Conservation (phyloP, 2,888 invertebrate genomes). For the Acanthosepion lycidas region DNA sequence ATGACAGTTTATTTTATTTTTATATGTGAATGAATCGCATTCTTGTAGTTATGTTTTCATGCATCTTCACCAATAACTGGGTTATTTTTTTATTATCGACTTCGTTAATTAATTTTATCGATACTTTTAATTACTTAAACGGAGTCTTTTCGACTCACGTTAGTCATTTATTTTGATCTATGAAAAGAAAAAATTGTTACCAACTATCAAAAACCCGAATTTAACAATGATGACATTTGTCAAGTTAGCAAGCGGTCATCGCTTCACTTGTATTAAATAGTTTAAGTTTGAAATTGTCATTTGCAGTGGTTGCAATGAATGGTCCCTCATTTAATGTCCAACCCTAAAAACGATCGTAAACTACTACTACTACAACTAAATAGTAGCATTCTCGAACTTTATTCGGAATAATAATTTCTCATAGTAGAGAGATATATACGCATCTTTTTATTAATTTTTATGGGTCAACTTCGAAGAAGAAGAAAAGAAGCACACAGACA, state of each 20-base stretch:
- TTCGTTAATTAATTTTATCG: neutral
- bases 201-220: neutral
- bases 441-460: neutral
- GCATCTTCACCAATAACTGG: too few species aligned
- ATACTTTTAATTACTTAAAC: too few species aligned
- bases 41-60: neutral
- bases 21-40: too few species aligned
- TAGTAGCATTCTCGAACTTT: slow-evolving; percentile 17
- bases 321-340: neutral
- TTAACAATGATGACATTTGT: neutral
- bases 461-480: neutral
- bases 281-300: neutral
- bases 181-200: neutral
- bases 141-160: neutral
- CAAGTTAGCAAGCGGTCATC: neutral
- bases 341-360: neutral
- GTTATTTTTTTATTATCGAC: neutral
- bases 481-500: neutral
- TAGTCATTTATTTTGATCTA: neutral
- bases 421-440: neutral
- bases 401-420: neutral
- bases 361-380: neutral
- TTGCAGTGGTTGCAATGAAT: neutral
- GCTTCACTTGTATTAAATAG: neutral
- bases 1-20: neutral